A percentile compares a stretch with the other conserved stretches of the same genome.
phyloP scores from a whole-genome alignment of 2,113 vertebrate genomes.

The Nesospiza acunhae region DNA sequence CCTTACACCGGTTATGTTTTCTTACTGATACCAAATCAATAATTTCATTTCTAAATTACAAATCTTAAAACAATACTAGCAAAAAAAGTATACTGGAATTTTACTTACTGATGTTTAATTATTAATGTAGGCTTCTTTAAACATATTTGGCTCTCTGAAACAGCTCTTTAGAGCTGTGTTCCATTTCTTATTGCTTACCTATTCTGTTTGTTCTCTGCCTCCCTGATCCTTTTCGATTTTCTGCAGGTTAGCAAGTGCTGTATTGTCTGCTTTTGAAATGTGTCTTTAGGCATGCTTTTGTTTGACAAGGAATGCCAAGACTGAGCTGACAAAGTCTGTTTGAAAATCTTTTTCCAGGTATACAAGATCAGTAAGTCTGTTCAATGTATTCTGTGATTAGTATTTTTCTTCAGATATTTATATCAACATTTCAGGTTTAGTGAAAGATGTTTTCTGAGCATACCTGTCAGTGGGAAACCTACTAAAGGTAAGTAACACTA shows the following conservation, averaged over 20 bases:
- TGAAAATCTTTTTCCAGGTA: constrained; percentile 91
- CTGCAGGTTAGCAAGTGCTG: constrained; percentile 88
- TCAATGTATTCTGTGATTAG: constrained; percentile 94
- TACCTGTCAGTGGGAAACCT: constrained; percentile 81
- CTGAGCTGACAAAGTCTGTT: constrained; percentile 89
- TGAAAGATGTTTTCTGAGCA: constrained; percentile 81
- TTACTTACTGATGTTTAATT: constrained; percentile 82
- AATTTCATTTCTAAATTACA: constrained; percentile 76
- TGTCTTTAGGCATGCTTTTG: constrained; percentile 93
- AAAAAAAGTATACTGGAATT: constrained; percentile 76
- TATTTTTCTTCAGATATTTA: constrained; percentile 95
- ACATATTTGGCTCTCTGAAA: constrained; percentile 90
- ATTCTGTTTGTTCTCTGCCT: constrained; percentile 93
- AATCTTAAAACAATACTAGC: constrained; percentile 74
- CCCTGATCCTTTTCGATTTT: constrained; percentile 86
- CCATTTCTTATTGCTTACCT: constrained; percentile 84
- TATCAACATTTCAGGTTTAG: constrained; percentile 90
- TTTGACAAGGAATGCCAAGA: constrained; percentile 88
- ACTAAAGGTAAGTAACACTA: constrained; percentile 74
- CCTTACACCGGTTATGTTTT: constrained; percentile 32
- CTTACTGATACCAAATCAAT: constrained; percentile 70
- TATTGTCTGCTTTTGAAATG: constrained; percentile 86
- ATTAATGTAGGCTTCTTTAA: constrained; percentile 84
- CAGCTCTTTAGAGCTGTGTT: constrained; percentile 81
- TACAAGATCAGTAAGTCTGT: constrained; percentile 88